Conservation (phyloP, 2,797 vertebrate species). For the Tarsius wallacei region DNA sequence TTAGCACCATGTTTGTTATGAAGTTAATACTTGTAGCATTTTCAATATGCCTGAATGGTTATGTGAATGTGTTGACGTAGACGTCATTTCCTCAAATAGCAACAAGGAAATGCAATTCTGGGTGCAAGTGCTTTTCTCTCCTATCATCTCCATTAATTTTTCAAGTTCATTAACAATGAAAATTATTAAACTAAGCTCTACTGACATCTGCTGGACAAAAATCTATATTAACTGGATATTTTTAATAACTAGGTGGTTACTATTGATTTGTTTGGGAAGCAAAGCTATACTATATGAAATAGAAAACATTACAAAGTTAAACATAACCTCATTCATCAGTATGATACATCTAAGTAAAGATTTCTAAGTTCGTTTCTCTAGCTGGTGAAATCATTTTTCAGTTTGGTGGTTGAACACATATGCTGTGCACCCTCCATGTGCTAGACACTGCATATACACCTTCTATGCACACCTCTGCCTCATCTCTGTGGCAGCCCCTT, state of each 20-base stretch:
- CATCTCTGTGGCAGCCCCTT: accelerated
- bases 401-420: neutral
- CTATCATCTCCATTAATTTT: slow-evolving; percentile 28
- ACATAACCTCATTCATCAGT: neutral
- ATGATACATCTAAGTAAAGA: neutral
- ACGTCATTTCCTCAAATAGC: slow-evolving; percentile 41
- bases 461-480: accelerated
- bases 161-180: slow-evolving; percentile 63
- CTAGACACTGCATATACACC: neutral
- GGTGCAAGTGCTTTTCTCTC: slow-evolving; percentile 10
- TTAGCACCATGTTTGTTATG: neutral
- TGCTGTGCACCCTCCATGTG: neutral
- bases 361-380: neutral
- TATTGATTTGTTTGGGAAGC: neutral
- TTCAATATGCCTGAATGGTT: neutral
- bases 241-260: neutral
- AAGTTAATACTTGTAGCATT: neutral
- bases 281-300: slow-evolving; percentile 18
- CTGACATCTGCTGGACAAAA: slow-evolving; percentile 89
- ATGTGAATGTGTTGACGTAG: neutral
- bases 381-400: neutral
- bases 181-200: slow-evolving; percentile 79
- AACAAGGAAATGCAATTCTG: slow-evolving; percentile 16
- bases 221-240: neutral
- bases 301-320: slow-evolving; percentile 50